Evolutionary conservation across 2,888 invertebrate genomes (phyloP).

Genomic region (Eubasilissa splendida): DNA sequence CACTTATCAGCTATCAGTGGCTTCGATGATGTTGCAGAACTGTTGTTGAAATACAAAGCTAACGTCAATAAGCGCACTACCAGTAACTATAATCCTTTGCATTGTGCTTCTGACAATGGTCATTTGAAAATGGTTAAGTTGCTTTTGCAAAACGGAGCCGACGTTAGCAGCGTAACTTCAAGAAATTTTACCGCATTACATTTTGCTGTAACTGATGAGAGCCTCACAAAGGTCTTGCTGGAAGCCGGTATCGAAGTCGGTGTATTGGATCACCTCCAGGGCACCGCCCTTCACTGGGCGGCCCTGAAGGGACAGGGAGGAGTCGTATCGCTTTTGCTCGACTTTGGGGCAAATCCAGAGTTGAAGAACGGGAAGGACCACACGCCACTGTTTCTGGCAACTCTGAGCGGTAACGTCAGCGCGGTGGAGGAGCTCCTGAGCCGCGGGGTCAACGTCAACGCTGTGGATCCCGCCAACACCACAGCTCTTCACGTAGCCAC

Average conservation of each 20-base stretch:
- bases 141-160: background rate
- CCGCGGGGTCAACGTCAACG: background rate
- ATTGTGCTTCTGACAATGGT: too few species aligned
- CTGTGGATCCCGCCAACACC: background rate
- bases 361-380: background rate
- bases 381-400: background rate
- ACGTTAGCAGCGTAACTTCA: background rate
- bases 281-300: background rate
- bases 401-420: background rate
- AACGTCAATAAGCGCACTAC: too few species aligned
- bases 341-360: background rate
- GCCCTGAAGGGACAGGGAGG: background rate
- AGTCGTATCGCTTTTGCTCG: background rate
- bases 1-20: too few species aligned
- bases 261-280: too few species aligned
- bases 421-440: background rate
- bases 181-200: background rate
- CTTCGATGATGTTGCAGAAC: too few species aligned
- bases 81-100: too few species aligned
- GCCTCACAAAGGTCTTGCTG: too few species aligned
- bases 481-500: slow-evolving; percentile 6
- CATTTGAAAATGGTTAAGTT: background rate
- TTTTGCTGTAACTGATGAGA: background rate
- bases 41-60: too few species aligned
- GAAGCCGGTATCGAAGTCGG: background rate